Evolutionary conservation across 1,140 invertebrate species (phyloP), one percentile per base, ranked within the genome.

Genomic region (Conus ventricosus): DNA sequence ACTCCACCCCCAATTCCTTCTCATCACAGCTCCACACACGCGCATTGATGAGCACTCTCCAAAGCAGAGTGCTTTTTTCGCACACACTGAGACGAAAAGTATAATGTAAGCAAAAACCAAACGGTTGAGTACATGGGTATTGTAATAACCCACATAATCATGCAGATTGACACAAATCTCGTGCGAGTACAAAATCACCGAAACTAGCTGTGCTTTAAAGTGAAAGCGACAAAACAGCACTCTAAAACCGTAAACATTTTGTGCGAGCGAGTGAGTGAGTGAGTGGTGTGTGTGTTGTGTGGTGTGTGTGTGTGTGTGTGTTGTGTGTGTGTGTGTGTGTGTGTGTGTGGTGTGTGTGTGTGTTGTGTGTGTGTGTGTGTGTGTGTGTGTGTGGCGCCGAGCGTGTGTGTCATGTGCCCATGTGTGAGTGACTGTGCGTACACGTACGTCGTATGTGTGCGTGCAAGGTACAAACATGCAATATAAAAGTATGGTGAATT

Each of bases 311-410:
- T 78, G 75, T 78, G 75, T 78, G 75, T 78, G 75, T 78, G 75
- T 78, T 78, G 75, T 78, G 75, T 78, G 75, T 78, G 75, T 78
- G 75, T 78, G 75, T 78, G 75, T 78, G 75, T 78, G 75, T 78
- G 75, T 78, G 75, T 78, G 75, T 78, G 75, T 78, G 75, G 75
- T 78, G 75, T 78, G 75, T n/a, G 75, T 78, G 75, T n/a, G 75
- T 78, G 75, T n/a, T n/a, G 75, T 78, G 75, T 78, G 75, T n/a
- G 75, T 78, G 75, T 78, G 75, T n/a, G 75, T 78, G 75, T 5
- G 75, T 4, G 75, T 4, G 75, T 5, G 75, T 78, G 75, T n/a
- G 75, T 78, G 75, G 75, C n/a, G 75, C n/a, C 4, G 53, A 25
- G 57, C 6, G 54, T 57, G 17, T 57, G 17, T 84, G 23, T 11